Evolutionary conservation across 2,797 vertebrate species (phyloP).

Genomic region (Eulemur albifrons): DNA sequence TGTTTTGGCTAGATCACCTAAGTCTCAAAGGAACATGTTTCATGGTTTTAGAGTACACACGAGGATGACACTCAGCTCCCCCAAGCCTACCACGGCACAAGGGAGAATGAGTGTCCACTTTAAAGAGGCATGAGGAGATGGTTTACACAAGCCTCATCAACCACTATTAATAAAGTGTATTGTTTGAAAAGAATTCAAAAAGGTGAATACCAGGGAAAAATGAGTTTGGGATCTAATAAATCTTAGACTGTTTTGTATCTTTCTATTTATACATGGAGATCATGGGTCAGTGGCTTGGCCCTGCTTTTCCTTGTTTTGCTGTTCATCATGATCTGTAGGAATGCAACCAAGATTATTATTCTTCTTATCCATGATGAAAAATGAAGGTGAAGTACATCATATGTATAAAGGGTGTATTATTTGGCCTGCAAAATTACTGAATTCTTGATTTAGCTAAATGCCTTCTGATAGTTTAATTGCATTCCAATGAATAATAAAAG

Average conservation of each 20-base stretch:
- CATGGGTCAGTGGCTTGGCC: constrained; percentile 38
- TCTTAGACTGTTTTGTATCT: constrained; percentile 24
- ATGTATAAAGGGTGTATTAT: constrained; percentile 62
- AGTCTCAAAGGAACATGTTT: background rate
- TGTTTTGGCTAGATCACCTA: background rate
- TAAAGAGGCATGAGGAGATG: background rate
- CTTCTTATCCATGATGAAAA: constrained; percentile 56
- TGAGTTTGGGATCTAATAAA: constrained; percentile 55
- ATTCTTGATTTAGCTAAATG: constrained; percentile 56
- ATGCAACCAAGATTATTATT: constrained; percentile 38
- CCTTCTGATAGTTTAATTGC: constrained; percentile 49
- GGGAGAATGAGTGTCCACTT: background rate
- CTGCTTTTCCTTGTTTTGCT: constrained; percentile 37
- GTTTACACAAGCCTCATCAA: background rate
- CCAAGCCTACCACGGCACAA: background rate
- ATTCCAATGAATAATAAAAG: constrained; percentile 68
- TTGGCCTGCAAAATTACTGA: constrained; percentile 21
- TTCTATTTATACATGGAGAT: constrained; percentile 13
- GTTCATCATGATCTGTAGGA: constrained; percentile 43
- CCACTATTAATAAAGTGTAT: background rate
- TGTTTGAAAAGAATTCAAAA: constrained; percentile 20
- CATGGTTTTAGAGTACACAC: background rate
- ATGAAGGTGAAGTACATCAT: constrained; percentile 45
- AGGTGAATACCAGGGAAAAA: constrained; percentile 20
- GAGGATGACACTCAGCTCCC: background rate